These are phyloP conservation scores for Dipodomys spectabilis DNA, from an alignment of 2,113 vertebrate genomes.

Conservation along the genomic window DNA sequence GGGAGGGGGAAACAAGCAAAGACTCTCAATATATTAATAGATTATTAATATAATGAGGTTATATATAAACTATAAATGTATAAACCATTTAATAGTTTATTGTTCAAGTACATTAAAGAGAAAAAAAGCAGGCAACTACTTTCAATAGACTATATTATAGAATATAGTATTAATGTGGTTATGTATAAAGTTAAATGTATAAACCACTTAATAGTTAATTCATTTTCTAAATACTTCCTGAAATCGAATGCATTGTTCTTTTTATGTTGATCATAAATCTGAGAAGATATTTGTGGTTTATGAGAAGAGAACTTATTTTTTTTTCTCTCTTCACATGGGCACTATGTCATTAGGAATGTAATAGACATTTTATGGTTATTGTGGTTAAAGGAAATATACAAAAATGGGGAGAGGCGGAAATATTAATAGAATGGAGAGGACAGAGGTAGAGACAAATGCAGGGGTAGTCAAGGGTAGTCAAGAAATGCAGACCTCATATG, in stretches of 20 bases:
- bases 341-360: constrained; percentile 21
- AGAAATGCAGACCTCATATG: background rate
- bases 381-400: constrained; percentile 3
- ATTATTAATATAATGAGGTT: constrained; percentile 43
- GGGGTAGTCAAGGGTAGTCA: background rate
- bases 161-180: constrained; percentile 15
- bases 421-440: background rate
- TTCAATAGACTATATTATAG: constrained; percentile 22
- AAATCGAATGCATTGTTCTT: constrained; percentile 47
- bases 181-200: constrained; percentile 41
- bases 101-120: constrained; percentile 20
- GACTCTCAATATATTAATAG: constrained; percentile 33
- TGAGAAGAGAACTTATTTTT: constrained; percentile 22
- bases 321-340: background rate
- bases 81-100: constrained; percentile 30
- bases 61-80: constrained; percentile 34
- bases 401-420: background rate
- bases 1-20: constrained; percentile 27
- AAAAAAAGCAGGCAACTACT: constrained; percentile 31
- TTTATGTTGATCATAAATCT: constrained; percentile 49
- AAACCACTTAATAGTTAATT: constrained; percentile 19
- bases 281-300: constrained; percentile 22
- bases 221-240: constrained; percentile 51
- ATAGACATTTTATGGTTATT: constrained; percentile 4
- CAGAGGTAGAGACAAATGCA: background rate